These are phyloP conservation scores for Laothoe populi DNA, from an alignment of 2,888 invertebrate species.

Conservation along the genomic window DNA sequence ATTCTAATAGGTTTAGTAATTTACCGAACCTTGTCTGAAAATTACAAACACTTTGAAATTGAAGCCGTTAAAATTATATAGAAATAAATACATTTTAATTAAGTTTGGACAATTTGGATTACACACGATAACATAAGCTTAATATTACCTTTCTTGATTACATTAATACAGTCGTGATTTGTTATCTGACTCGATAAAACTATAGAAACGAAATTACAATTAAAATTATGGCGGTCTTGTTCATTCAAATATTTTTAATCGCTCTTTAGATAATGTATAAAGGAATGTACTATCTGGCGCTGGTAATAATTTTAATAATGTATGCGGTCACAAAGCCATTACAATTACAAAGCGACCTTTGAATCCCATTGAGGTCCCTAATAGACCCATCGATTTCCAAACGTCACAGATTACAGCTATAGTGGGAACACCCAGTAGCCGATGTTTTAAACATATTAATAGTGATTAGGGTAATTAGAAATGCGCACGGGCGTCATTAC, in stretches of 20 bases:
- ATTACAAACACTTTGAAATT: background rate
- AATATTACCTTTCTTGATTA: background rate
- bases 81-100: background rate
- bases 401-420: background rate
- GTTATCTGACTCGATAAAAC: background rate
- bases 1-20: no score
- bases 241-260: slow-evolving; percentile 1
- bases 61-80: background rate
- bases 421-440: slow-evolving; percentile 22
- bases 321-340: slow-evolving; percentile 18
- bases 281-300: background rate
- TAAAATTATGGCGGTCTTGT: slow-evolving; percentile 5
- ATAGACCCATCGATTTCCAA: slow-evolving; percentile 12
- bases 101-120: background rate
- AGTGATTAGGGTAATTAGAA: slow-evolving; percentile 24
- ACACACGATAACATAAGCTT: background rate
- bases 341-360: slow-evolving; percentile 19
- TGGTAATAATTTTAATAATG: slow-evolving; percentile 15
- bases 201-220: background rate
- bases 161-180: background rate
- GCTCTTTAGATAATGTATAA: background rate
- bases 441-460: slow-evolving; percentile 20
- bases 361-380: background rate
- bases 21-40: no score
- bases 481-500: slow-evolving; percentile 15